phyloP scores from a whole-genome alignment of 1,140 invertebrate species.

The Phortica variegata region DNA sequence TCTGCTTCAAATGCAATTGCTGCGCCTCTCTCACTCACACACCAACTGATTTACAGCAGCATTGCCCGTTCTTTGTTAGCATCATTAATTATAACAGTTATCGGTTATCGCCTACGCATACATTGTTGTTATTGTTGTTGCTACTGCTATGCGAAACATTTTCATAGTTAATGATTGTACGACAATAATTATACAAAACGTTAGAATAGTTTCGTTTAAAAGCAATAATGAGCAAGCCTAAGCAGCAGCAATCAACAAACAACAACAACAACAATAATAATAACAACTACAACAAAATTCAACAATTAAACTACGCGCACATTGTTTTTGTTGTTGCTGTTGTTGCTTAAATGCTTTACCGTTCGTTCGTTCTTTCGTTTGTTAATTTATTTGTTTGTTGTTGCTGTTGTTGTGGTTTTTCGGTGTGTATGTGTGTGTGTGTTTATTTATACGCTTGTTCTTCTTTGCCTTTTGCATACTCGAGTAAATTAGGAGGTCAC shows the following conservation, averaged over 20 bases:
- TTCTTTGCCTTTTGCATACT: conserved; percentile 19
- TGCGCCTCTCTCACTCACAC: too few species aligned
- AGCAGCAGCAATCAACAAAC: conserved; percentile 34
- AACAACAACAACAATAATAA: conserved; percentile 18
- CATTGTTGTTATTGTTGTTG: too few species aligned
- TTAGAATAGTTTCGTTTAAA: conserved; percentile 48
- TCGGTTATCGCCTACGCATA: conserved; percentile 32
- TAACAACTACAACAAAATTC: conserved; percentile 10
- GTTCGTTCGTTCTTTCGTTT: too few species aligned
- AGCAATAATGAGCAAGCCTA: conserved; percentile 16
- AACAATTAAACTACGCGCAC: too few species aligned
- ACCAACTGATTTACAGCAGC: too few species aligned
- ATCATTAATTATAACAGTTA: conserved; percentile 51
- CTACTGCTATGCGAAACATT: conserved; percentile 36
- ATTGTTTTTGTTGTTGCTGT: too few species aligned
- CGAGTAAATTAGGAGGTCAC: conserved; percentile 57
- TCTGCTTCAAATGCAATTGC: too few species aligned
- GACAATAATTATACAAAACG: conserved; percentile 26
- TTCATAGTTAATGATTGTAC: conserved; percentile 10
- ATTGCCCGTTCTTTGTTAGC: too few species aligned
- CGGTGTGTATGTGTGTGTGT: too few species aligned
- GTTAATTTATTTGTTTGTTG: too few species aligned
- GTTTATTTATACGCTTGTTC: too few species aligned
- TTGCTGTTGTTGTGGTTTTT: conserved; percentile 33
- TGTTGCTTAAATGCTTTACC: too few species aligned